Evolutionary conservation across 2,888 invertebrate species (phyloP), one percentile per base, ranked within the genome.

Genomic region (Eustalomyia histrio): DNA sequence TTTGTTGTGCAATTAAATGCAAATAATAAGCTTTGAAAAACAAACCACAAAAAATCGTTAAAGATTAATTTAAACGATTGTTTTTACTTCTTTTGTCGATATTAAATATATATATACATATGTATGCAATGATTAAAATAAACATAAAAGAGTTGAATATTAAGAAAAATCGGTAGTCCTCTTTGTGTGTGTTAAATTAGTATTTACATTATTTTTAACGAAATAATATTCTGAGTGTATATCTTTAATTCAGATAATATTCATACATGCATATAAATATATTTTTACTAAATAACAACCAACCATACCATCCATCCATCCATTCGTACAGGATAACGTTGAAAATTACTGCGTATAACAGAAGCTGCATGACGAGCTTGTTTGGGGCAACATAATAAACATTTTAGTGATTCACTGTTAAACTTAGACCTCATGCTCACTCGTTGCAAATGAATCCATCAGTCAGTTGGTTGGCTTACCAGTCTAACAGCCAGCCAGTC

Each of bases 261-360:
- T 65, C 50, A 74, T 82, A 57, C 58, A 58, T 68, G 61, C 68
- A 68, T 50, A 64, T 57, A n/a, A n/a, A n/a, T n/a, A 69, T 7
- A 71, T 29, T 29, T 29, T 29, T 29, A 29, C 29, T 6, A 29
- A 29, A 29, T 29, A 29, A 29, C 69, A 52, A 50, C n/a, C 18
- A 50, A 29, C 57, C 7, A 43, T 61, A 60, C 21, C 53, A 61
- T 29, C 29, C 29, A 21, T 55, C 39, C n/a, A 24, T 17, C 24
- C 47, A 80, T 75, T 1, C 1, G 29, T 29, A 79, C 83, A 85
- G 83, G 83, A 85, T 83, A 83, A 86, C 18, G 84, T 85, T 85
- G 87, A 85, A 90, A 90, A 90, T 90, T 90, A 90, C 90, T 90
- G 90, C 90, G 90, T 90, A 90, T 86, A 89, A 89, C 90, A 90